These are phyloP conservation scores for Elaphurus davidianus DNA, from an alignment of 2,113 vertebrate genomes.

Conservation along the genomic window DNA sequence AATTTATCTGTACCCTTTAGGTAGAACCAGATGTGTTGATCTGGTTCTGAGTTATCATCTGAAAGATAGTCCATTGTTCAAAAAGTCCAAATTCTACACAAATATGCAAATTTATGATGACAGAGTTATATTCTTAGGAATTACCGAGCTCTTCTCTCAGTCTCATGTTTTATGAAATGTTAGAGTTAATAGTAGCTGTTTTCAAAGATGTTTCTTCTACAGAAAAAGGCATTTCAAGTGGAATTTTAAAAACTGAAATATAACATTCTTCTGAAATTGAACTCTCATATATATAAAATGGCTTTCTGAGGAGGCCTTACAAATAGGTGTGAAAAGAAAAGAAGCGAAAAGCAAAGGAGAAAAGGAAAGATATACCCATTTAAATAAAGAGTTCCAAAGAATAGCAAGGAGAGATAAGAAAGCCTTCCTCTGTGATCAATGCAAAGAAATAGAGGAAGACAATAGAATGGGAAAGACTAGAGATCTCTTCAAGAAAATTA, in stretches of 20 bases:
- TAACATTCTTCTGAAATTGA: background rate
- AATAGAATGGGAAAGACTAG: no score
- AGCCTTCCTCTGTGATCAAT: no score
- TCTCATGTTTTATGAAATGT: constrained; percentile 18
- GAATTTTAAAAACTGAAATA: constrained; percentile 39
- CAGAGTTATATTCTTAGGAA: background rate
- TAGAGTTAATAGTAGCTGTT: constrained; percentile 15
- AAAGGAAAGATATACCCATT: no score
- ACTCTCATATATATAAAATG: background rate
- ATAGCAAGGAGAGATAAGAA: no score
- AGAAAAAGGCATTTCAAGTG: constrained; percentile 2
- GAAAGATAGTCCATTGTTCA: background rate
- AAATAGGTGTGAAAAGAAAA: no score
- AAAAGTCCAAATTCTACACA: background rate
- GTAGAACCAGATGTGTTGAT: background rate
- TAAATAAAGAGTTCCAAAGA: no score
- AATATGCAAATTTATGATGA: background rate
- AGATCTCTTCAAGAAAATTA: no score
- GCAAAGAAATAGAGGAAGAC: no score
- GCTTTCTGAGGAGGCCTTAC: no score
- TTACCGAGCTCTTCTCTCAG: background rate
- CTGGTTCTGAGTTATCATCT: background rate
- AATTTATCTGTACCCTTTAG: constrained; percentile 1
- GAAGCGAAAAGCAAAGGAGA: no score
- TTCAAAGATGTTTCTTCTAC: constrained; percentile 11